Base-by-base conservation (phyloP, 2,888 invertebrate species). In the Malthinus flaveolus region DNA sequence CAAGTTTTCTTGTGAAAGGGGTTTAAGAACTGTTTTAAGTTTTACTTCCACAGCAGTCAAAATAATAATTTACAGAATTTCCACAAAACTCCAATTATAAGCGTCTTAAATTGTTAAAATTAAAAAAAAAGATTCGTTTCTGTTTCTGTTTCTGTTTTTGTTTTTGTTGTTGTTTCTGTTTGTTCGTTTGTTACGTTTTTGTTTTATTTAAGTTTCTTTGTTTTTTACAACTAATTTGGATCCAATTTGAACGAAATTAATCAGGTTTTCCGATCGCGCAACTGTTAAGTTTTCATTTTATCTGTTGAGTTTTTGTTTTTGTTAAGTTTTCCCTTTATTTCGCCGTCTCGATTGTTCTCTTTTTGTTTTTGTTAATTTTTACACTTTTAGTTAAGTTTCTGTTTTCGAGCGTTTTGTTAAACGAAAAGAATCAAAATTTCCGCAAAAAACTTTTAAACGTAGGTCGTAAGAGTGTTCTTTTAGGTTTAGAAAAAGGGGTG, bases 261-360 rank as follows among this genome's bases (percentile, higher is more conserved):
- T 15, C 39, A 15, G n/a, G 10, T 11, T 42, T 42, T 42, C 37
- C 39, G 12, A 15, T 42, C 23, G 15, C 13, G n/a, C 12, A 42
- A 15, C n/a, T 42, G 39, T 15, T 42, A 13, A 42, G 39, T 42
- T 42, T 15, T 42, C 23, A 42, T n/a, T 13, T 36, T 36, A 11
- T 8, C 36, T 35, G 36, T 36, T 36, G 11, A 36, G 36, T 42
- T 42, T 42, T n/a, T 23, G 59, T 59, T 59, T 59, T 32, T 55
- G 50, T 59, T 42, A 39, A 39, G 39, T 39, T 44, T 51, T 9
- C 9, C 33, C 13, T 9, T 34, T 47, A 12, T 44, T 46, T 33
- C 13, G 11, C 10, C 11, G 8, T 2, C 7, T 8, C n/a, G 6
- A 11, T 32, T 46, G n/a, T 46, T 12, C 1, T 46, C 11, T 31